Conservation (phyloP, 2,113 vertebrate species). For the Anarrhichthys ocellatus region DNA sequence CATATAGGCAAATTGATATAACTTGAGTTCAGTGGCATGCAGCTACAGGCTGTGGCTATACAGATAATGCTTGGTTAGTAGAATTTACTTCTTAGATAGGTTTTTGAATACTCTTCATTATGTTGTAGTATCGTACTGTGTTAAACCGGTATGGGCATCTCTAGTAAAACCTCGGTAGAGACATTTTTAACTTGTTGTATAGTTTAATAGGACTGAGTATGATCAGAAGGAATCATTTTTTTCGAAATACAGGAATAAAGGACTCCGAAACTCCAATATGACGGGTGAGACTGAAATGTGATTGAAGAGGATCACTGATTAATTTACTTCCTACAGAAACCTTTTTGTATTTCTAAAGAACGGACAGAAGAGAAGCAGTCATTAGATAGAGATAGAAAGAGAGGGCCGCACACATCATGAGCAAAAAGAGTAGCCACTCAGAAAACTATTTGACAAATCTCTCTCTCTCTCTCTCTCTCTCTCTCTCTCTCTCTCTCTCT, state of each 20-base stretch:
- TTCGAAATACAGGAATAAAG: not conserved
- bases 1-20: not conserved
- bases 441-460: slow-evolving; percentile 12
- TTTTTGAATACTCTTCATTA: not conserved
- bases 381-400: slow-evolving; percentile 6
- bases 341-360: slow-evolving; percentile 27
- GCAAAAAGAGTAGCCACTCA: slow-evolving; percentile 1
- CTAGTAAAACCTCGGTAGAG: not conserved
- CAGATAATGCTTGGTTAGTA: not conserved
- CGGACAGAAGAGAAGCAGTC: slow-evolving; percentile 42
- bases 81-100: not conserved
- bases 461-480: slow-evolving; percentile 21
- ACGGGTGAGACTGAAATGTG: not conserved
- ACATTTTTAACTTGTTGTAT: not conserved
- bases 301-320: not conserved
- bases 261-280: not conserved
- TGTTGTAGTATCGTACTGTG: not conserved
- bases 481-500: slow-evolving; percentile 18
- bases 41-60: not conserved
- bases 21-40: not conserved
- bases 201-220: not conserved
- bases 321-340: slow-evolving; percentile 79
- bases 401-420: not conserved
- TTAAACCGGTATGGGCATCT: not conserved
- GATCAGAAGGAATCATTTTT: not conserved